Evolutionary conservation across 92 coral and sea anemone species (phyloP).

Genomic region (Actinostola sp.): DNA sequence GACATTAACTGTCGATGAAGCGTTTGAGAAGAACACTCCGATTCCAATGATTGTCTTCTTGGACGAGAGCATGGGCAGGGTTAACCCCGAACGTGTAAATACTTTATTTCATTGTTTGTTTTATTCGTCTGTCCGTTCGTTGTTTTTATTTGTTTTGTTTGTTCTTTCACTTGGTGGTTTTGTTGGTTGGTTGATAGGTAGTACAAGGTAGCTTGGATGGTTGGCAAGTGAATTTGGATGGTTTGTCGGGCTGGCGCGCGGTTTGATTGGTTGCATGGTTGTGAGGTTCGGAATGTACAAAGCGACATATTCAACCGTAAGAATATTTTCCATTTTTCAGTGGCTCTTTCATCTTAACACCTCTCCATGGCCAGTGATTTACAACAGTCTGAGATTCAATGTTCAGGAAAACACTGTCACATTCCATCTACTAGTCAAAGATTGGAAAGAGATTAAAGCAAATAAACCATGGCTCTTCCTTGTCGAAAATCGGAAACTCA

Average conservation of each 20-base stretch:
- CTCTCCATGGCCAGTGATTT: conserved; percentile 28
- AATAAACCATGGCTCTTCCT: conserved; percentile 16
- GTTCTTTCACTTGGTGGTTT: too few species aligned
- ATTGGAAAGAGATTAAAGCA: conserved; percentile 35
- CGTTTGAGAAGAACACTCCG: conserved; percentile 10
- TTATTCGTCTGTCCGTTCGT: too few species aligned
- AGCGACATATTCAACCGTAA: too few species aligned
- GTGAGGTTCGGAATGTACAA: too few species aligned
- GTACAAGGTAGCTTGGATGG: too few species aligned
- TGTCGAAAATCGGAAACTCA: background rate
- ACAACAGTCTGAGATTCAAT: conserved; percentile 55
- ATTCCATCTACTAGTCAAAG: conserved; percentile 47
- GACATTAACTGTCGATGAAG: conserved; percentile 6
- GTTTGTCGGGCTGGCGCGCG: too few species aligned
- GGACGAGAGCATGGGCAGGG: background rate
- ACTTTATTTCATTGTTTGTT: too few species aligned
- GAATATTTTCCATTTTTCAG: conserved; percentile 8
- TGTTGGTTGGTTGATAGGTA: too few species aligned
- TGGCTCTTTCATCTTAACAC: too few species aligned
- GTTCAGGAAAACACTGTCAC: conserved; percentile 21
- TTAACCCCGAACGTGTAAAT: background rate
- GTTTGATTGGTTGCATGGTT: too few species aligned
- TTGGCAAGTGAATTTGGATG: too few species aligned
- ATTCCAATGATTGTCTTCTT: conserved; percentile 25
- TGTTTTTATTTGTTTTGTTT: too few species aligned